phyloP scores from a whole-genome alignment of 2,888 invertebrate species.

The Drosophila tripunctata region DNA sequence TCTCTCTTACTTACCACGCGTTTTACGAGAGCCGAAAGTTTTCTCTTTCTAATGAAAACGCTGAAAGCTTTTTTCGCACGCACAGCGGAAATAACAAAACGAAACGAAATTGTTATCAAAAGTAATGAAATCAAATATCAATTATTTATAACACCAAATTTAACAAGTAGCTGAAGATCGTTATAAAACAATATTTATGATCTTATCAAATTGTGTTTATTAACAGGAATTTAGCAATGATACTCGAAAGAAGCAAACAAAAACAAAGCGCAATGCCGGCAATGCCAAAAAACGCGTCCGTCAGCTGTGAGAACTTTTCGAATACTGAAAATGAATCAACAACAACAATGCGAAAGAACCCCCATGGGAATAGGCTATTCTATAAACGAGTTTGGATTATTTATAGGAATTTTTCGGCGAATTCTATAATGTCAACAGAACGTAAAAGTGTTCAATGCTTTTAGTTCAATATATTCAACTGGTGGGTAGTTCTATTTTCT shows the following conservation, averaged over 20 bases:
- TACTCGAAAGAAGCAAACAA: background rate
- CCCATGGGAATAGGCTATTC: background rate
- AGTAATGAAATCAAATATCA: background rate
- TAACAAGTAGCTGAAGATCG: background rate
- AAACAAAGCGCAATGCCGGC: slow-evolving; percentile 44
- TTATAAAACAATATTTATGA: background rate
- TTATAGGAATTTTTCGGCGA: too few species aligned
- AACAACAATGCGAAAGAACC: slow-evolving; percentile 8
- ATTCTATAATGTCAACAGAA: too few species aligned
- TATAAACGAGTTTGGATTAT: slow-evolving; percentile 3
- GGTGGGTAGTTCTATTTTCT: too few species aligned
- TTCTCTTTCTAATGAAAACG: slow-evolving; percentile 41
- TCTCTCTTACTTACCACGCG: slow-evolving; percentile 54
- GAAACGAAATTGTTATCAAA: slow-evolving; percentile 35
- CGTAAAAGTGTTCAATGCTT: too few species aligned
- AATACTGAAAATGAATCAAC: slow-evolving; percentile 36
- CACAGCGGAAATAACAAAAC: slow-evolving; percentile 21
- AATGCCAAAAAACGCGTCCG: slow-evolving; percentile 43
- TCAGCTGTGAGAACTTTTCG: slow-evolving; percentile 63
- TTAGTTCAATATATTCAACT: too few species aligned
- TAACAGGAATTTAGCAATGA: background rate
- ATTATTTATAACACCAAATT: slow-evolving; percentile 23
- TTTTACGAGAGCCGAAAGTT: slow-evolving; percentile 42
- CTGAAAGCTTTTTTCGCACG: slow-evolving; percentile 33
- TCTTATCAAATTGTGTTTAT: background rate